Conservation (phyloP, 2,113 vertebrate genomes). For the Prionailurus bengalensis region DNA sequence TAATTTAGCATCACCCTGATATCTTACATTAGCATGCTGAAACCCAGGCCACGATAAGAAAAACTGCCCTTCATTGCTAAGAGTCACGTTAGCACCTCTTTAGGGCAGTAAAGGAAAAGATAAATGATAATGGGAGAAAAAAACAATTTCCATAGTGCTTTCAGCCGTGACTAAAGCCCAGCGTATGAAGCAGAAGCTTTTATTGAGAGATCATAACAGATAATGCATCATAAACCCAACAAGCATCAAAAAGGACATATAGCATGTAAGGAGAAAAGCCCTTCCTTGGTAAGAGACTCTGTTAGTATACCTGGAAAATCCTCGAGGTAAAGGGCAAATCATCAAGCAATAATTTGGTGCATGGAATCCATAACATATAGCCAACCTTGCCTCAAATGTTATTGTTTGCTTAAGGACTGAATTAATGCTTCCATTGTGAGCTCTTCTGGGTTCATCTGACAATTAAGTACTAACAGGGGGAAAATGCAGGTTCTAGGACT, state of each 20-base stretch:
- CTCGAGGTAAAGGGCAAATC: not conserved
- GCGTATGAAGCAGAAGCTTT: constrained; percentile 80
- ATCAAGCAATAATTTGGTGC: not conserved
- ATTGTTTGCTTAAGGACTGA: not conserved
- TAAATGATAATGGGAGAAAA: constrained; percentile 86
- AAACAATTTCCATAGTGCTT: constrained; percentile 83
- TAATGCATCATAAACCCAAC: constrained; percentile 82
- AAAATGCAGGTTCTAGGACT: not conserved
- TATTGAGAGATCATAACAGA: constrained; percentile 80
- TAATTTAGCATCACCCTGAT: constrained; percentile 85
- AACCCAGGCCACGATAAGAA: constrained; percentile 81
- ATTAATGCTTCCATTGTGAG: not conserved
- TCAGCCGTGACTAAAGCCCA: constrained; percentile 77
- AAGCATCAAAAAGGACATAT: constrained; percentile 71
- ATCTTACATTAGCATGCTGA: constrained; percentile 81
- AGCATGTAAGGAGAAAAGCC: constrained; percentile 59
- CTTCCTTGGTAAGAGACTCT: constrained; percentile 69
- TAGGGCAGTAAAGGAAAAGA: constrained; percentile 83
- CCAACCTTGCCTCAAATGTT: not conserved
- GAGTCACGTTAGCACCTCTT: constrained; percentile 84
- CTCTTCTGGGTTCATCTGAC: not conserved
- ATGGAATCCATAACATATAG: not conserved
- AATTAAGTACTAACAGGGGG: not conserved
- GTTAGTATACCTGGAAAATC: constrained; percentile 40
- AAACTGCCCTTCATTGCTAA: constrained; percentile 81